Evolutionary conservation across 2,888 invertebrate species (phyloP).

Genomic region (Ditula angustiorana): DNA sequence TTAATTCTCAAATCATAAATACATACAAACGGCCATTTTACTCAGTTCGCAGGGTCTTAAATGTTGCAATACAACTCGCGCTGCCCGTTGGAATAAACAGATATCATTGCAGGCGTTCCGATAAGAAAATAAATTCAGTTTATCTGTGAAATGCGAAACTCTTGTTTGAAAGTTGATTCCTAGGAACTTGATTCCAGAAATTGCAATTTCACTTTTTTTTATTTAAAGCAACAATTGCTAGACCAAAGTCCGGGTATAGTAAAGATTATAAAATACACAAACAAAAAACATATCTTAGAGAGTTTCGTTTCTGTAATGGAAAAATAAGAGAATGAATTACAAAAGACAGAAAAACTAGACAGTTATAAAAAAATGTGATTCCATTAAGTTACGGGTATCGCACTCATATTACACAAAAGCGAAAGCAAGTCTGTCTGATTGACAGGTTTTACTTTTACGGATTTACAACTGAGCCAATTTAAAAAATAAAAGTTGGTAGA

Average conservation of each 20-base stretch:
- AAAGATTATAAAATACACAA: neutral
- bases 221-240: neutral
- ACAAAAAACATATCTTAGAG: neutral
- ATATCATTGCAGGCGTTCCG: neutral
- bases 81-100: neutral
- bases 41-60: neutral
- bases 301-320: neutral
- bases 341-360: neutral
- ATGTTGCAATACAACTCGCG: neutral
- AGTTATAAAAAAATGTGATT: neutral
- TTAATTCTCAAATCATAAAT: no score
- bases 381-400: neutral
- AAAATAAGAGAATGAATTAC: neutral
- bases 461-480: neutral
- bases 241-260: no score
- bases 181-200: neutral
- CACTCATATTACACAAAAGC: neutral
- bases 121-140: neutral
- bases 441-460: neutral
- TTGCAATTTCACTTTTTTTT: neutral
- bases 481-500: neutral
- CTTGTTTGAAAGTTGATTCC: neutral
- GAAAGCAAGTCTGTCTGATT: no score
- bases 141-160: no score
- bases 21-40: neutral